Base-by-base conservation (phyloP, 2,797 vertebrate genomes). In the Dendrocincla fuliginosa region DNA sequence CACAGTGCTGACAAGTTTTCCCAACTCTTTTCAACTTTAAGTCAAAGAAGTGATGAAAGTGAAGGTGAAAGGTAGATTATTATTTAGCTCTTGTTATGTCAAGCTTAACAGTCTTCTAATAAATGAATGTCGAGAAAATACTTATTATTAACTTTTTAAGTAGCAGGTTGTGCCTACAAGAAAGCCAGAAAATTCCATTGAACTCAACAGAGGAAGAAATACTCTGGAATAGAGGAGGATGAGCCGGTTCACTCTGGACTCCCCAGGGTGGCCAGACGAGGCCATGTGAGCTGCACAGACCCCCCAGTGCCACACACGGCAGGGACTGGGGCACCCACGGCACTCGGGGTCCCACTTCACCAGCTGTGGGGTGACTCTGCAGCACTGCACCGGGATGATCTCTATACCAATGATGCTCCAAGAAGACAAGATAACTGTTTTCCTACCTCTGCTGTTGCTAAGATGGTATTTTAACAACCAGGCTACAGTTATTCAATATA, bases 191-290 rank as follows among this genome's bases (percentile, higher is more conserved):
- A 8, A 14, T 68, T 81, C n/a, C 0, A 0, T 30, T 89, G 10
- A 56, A 73, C 68, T 67, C 23, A 41, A 17, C 20, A 79, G 69
- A 53, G 64, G 53, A 61, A 68, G 22, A 91, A 91, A 94, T 70
- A 33, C 65, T 70, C 89, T 68, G 79, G 83, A 91, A 69, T 1
- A 81, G 93, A 91, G 83, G 39, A 91, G 77, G 57, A 95, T 76
- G 60, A 9, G 84, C 44, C 81, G 56, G 30, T 28, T 90, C 32
- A 20, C 88, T 79, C 63, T 65, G n/a, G 44, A 42, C 30, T 81
- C 33, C 4, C 10, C 47, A 33, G 27, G n/a, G 84, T 16, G 70
- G 60, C 53, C 82, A 95, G 56, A 73, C 1, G 25, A 50, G 69
- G 74, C 78, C 6, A 5, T 52, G 49, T 2, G 17, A 93, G 76